These are phyloP conservation scores for Microcebus griseorufus DNA, from an alignment of 2,113 vertebrate species.

Conservation along the genomic window DNA sequence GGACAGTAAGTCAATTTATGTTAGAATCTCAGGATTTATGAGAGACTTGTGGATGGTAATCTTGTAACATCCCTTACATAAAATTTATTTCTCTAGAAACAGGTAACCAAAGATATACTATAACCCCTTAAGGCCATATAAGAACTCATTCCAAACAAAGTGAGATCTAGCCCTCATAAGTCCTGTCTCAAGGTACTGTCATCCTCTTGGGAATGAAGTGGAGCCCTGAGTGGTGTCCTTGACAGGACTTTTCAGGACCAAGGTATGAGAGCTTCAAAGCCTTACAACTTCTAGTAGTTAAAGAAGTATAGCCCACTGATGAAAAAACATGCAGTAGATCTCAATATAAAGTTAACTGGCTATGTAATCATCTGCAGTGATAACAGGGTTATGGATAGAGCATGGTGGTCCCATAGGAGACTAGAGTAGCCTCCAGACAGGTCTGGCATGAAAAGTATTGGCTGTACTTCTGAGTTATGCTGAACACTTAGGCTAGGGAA, in stretches of 20 bases:
- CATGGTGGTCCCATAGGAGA: neutral
- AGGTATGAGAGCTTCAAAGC: neutral
- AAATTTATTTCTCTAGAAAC: neutral
- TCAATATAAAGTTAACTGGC: neutral
- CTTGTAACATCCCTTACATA: neutral
- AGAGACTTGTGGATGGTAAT: neutral
- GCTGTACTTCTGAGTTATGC: neutral
- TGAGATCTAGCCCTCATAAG: neutral
- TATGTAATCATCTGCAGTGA: neutral
- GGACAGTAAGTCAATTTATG: neutral
- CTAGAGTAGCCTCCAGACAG: neutral
- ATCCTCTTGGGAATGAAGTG: neutral
- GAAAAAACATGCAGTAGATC: neutral
- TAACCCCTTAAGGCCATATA: neutral
- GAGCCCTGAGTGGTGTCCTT: neutral
- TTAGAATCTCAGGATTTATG: neutral
- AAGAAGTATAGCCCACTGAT: neutral
- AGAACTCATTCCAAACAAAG: neutral
- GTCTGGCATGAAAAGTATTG: neutral
- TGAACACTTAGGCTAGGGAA: neutral
- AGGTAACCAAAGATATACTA: neutral
- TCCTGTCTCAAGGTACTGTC: neutral
- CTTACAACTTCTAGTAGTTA: neutral
- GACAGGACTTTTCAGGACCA: neutral
- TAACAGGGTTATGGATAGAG: neutral